A percentile compares a stretch with the other conserved stretches of the same genome.
Conservation (phyloP, 2,113 vertebrate genomes). For the Synchiropus splendidus region DNA sequence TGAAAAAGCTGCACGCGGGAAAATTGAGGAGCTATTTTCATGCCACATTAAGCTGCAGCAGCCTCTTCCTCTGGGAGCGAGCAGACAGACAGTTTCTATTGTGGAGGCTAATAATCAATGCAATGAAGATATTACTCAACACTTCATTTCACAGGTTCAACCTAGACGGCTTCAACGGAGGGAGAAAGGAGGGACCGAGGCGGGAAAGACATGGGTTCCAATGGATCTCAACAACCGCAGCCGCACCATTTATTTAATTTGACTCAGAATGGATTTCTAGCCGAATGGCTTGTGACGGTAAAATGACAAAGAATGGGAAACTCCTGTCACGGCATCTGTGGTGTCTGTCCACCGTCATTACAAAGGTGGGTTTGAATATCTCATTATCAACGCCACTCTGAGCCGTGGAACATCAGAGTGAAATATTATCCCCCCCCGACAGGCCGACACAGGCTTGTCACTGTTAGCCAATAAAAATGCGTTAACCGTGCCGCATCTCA, state of each 20-base stretch:
- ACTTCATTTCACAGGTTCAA: constrained; percentile 37
- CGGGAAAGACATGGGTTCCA: constrained; percentile 25
- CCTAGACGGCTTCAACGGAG: constrained; percentile 34
- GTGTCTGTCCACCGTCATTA: constrained; percentile 20
- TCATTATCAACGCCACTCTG: constrained; percentile 18
- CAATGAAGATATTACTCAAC: constrained; percentile 47
- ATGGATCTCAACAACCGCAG: too few species aligned
- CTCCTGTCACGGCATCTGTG: constrained; percentile 17
- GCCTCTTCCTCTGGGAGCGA: constrained; percentile 29
- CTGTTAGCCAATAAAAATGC: constrained; percentile 10
- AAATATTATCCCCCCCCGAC: constrained; percentile 22
- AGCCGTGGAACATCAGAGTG: constrained; percentile 24
- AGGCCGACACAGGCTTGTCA: constrained; percentile 16
- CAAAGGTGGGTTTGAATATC: neutral
- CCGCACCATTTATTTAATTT: constrained; percentile 16
- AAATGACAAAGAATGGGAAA: constrained; percentile 14
- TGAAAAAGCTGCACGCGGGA: constrained; percentile 21
- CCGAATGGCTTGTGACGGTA: constrained; percentile 21
- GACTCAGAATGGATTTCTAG: constrained; percentile 10
- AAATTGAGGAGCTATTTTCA: constrained; percentile 61
- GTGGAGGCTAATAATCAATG: constrained; percentile 52
- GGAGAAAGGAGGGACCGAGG: neutral
- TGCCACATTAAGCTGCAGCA: constrained; percentile 57
- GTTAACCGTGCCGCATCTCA: constrained; percentile 24
- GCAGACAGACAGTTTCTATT: constrained; percentile 35